Conservation (phyloP, 2,113 vertebrate species). For the Odontophorus gujanensis region DNA sequence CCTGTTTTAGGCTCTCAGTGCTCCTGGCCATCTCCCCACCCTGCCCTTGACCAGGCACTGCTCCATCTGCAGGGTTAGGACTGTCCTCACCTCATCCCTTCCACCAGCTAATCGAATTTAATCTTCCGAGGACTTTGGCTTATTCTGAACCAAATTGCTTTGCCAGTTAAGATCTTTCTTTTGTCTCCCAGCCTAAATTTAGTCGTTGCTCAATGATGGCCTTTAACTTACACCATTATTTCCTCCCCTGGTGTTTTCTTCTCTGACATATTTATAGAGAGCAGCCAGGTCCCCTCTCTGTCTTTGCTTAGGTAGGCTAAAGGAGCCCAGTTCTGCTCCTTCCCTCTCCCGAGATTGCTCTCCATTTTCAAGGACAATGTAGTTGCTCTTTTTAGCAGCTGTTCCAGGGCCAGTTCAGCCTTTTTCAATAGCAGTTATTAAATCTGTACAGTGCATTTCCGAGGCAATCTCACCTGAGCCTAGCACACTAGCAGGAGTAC, state of each 20-base stretch:
- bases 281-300: background rate
- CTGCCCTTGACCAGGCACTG: background rate
- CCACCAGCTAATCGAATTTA: background rate
- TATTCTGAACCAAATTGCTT: background rate
- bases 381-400: background rate
- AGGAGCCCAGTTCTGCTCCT: background rate
- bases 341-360: background rate
- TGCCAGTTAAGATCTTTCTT: background rate
- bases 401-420: background rate
- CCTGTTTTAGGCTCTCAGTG: background rate
- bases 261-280: conserved; percentile 13
- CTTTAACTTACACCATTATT: conserved; percentile 37
- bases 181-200: conserved; percentile 20
- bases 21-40: background rate
- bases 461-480: background rate
- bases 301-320: background rate
- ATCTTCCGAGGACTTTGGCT: background rate
- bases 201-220: background rate
- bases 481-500: background rate
- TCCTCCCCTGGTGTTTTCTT: background rate
- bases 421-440: background rate
- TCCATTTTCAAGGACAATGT: conserved; percentile 12
- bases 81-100: background rate
- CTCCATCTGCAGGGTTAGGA: fast-evolving
- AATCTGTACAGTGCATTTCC: background rate